phyloP scores from a whole-genome alignment of 2,888 invertebrate species.

The Torymus aiolomorphi region DNA sequence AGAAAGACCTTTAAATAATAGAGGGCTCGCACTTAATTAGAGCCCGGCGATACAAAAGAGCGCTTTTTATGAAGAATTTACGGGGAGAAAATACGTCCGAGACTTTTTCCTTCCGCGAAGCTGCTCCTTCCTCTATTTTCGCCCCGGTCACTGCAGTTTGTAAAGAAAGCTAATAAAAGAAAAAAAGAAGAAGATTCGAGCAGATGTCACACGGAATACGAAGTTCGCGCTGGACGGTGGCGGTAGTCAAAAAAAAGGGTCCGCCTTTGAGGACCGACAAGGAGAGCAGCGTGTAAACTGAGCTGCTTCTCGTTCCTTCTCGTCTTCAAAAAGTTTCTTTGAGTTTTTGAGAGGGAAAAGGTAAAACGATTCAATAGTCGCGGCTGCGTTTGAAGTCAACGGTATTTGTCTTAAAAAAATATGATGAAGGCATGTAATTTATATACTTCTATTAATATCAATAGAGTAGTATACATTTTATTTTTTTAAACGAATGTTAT shows the following conservation, averaged over 20 bases:
- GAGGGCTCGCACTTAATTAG: constrained; percentile 10
- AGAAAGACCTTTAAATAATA: constrained; percentile 15
- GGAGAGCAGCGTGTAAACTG: constrained; percentile 17
- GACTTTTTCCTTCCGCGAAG: constrained; percentile 2
- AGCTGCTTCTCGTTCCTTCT: not conserved
- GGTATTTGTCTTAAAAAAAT: too few species aligned
- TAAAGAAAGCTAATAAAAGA: constrained; percentile 3
- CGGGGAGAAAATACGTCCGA: not conserved
- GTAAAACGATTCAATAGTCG: too few species aligned
- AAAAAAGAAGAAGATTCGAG: not conserved
- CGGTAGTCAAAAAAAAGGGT: not conserved
- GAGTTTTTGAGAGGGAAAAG: too few species aligned
- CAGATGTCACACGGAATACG: not conserved
- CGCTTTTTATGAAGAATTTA: constrained; percentile 35
- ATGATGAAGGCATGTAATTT: too few species aligned
- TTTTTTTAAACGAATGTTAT: too few species aligned
- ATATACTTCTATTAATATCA: too few species aligned
- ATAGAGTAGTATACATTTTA: too few species aligned
- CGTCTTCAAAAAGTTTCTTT: not conserved
- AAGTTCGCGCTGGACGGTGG: not conserved
- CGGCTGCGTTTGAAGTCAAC: too few species aligned
- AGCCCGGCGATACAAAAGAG: constrained; percentile 12
- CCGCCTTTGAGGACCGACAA: not conserved
- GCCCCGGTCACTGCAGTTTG: not conserved
- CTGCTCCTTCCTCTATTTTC: not conserved